These are phyloP conservation scores for Nebria salina DNA, from an alignment of 2,888 invertebrate genomes.

Conservation along the genomic window DNA sequence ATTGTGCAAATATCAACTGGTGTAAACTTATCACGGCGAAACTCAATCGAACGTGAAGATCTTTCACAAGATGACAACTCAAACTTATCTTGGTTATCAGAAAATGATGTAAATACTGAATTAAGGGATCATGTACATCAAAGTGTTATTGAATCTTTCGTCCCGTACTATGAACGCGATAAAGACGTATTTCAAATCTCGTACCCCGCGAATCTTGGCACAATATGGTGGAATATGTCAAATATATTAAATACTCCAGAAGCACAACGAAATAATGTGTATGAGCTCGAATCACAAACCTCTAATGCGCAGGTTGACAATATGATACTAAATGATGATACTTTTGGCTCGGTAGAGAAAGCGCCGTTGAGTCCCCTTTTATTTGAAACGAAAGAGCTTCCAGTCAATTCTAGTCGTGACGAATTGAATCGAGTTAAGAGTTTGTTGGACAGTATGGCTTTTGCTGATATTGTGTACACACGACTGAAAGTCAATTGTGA, in stretches of 20 bases:
- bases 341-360: neutral
- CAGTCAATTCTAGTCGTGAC: neutral
- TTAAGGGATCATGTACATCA: constrained; percentile 48
- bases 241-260: constrained; percentile 45
- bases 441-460: constrained; percentile 52
- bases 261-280: neutral
- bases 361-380: neutral
- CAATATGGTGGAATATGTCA: constrained; percentile 58
- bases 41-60: constrained; percentile 34
- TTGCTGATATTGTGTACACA: constrained; percentile 54
- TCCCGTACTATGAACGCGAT: constrained; percentile 48
- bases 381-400: neutral
- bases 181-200: constrained; percentile 51
- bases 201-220: constrained; percentile 53
- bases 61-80: constrained; percentile 31
- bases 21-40: constrained; percentile 24
- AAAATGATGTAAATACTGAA: constrained; percentile 15
- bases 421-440: constrained; percentile 18
- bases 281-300: constrained; percentile 15
- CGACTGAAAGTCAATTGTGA: constrained; percentile 49
- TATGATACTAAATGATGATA: constrained; percentile 1
- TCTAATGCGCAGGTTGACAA: constrained; percentile 6
- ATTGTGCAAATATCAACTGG: neutral
- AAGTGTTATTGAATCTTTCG: constrained; percentile 53
- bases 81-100: constrained; percentile 36